phyloP scores from a whole-genome alignment of 1,140 invertebrate genomes.

The Caenorhabditis brenneri region DNA sequence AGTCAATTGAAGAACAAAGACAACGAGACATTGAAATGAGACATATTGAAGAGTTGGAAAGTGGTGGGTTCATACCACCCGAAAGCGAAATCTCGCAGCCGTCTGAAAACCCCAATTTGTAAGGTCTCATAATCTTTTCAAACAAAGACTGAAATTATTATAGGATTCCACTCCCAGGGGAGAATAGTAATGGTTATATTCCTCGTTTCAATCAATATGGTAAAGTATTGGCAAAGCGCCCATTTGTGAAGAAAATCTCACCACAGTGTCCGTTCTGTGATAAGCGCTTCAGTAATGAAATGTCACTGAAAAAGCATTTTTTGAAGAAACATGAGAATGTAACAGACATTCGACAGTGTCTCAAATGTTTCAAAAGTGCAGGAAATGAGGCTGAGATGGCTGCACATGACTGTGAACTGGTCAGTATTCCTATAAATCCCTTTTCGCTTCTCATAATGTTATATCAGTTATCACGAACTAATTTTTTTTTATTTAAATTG shows the following conservation, averaged over 20 bases:
- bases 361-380: conserved; percentile 68
- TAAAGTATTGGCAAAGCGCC: background rate
- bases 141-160: no score
- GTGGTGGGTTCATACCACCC: conserved; percentile 69
- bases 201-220: background rate
- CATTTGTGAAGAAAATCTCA: conserved; percentile 64
- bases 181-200: background rate
- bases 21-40: conserved; percentile 64
- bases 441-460: no score
- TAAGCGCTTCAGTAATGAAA: conserved; percentile 69
- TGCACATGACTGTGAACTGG: conserved; percentile 66
- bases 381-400: conserved; percentile 56
- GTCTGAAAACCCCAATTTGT: background rate
- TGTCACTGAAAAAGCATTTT: conserved; percentile 70
- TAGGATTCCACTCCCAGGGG: conserved; percentile 43
- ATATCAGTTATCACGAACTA: no score
- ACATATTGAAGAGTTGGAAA: conserved; percentile 65
- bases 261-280: conserved; percentile 71
- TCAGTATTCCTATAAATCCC: no score
- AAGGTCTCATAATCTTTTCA: no score
- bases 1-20: background rate
- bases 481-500: no score
- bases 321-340: conserved; percentile 63
- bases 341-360: conserved; percentile 67
- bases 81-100: conserved; percentile 53